A percentile compares a stretch with the other conserved stretches of the same genome.
These are phyloP conservation scores for Selene dorsalis DNA, from an alignment of 2,797 vertebrate species.

Conservation along the genomic window DNA sequence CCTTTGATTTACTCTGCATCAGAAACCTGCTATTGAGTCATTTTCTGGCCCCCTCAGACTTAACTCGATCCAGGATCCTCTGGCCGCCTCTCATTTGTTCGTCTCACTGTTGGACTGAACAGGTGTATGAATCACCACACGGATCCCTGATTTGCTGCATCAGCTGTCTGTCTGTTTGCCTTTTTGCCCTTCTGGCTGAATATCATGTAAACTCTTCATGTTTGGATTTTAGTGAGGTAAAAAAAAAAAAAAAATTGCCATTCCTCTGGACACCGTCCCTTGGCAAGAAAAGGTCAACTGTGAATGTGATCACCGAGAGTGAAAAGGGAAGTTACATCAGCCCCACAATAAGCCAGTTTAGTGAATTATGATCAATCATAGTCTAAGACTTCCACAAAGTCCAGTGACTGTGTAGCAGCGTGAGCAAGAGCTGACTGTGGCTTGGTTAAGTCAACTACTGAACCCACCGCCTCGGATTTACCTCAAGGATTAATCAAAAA, in stretches of 20 bases:
- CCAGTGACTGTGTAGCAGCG: slow-evolving; percentile 54
- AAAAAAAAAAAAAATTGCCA: slow-evolving; percentile 33
- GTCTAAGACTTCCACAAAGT: slow-evolving; percentile 59
- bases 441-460: slow-evolving; percentile 60
- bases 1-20: slow-evolving; percentile 58
- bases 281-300: slow-evolving; percentile 65
- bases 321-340: slow-evolving; percentile 78
- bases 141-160: slow-evolving; percentile 55
- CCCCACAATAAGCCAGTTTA: slow-evolving; percentile 57
- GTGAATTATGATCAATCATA: slow-evolving; percentile 70
- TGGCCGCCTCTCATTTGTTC: slow-evolving; percentile 48
- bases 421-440: slow-evolving; percentile 55
- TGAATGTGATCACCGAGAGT: slow-evolving; percentile 66
- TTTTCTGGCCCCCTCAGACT: slow-evolving; percentile 47
- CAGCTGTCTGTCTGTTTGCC: slow-evolving; percentile 56
- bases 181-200: slow-evolving; percentile 60
- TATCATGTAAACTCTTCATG: slow-evolving; percentile 56
- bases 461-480: slow-evolving; percentile 59
- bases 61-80: slow-evolving; percentile 58
- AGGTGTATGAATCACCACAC: slow-evolving; percentile 64
- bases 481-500: slow-evolving; percentile 45
- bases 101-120: slow-evolving; percentile 58
- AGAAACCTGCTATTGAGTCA: slow-evolving; percentile 69
- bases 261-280: slow-evolving; percentile 61
- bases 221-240: slow-evolving; percentile 66